Base-by-base conservation (phyloP, 1,140 invertebrate species). In the Manduca sexta region DNA sequence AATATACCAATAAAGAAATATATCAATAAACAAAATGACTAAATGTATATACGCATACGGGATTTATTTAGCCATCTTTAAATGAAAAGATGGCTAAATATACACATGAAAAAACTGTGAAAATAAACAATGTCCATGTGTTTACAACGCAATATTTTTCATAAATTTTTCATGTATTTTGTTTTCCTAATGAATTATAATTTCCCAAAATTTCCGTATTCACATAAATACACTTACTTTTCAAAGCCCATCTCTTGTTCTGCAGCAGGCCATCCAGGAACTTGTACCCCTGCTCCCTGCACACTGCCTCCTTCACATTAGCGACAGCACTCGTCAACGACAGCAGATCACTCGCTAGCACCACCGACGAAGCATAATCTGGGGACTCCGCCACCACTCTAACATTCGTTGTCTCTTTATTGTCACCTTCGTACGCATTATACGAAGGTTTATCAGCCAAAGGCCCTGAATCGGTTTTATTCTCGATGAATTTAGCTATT, bases 221-320 rank as follows among this genome's bases (percentile, higher is more conserved):
- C n/a, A 37, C 6, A 21, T 18, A 41, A 18, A 29, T 2, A 6
- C 53, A 86, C 85, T 87, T 68, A 88, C 87, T 89, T 56, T 88
- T 85, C 40, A 89, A 78, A 0, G 89, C 88, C 88, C 88, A 90
- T 64, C 78, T 79, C 47, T 86, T 86, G 18, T 88, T 78, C 51
- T 82, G 67, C 2, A 78, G 69, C 3, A 89, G 56, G 2, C 82
- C 86, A 13, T 85, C 69, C 33, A 90, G 54, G 2, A 89, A 81
- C 4, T 75, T 60, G 39, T 82, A 84, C 6, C 82, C 81, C 16
- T 89, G 88, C 35, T 86, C 72, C 17, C 79, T 74, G 60, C 89
- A 90, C 1, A 60, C 50, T 10, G 60, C 56, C 14, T 87, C 74
- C 54, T 74, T 66, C n/a, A 86, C 72, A 48, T 69, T 77, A 10